Percentiles rank a stretch among this genome's conserved stretches.
These are phyloP conservation scores for Agrochola macilenta DNA, from an alignment of 2,888 invertebrate genomes.

Conservation along the genomic window DNA sequence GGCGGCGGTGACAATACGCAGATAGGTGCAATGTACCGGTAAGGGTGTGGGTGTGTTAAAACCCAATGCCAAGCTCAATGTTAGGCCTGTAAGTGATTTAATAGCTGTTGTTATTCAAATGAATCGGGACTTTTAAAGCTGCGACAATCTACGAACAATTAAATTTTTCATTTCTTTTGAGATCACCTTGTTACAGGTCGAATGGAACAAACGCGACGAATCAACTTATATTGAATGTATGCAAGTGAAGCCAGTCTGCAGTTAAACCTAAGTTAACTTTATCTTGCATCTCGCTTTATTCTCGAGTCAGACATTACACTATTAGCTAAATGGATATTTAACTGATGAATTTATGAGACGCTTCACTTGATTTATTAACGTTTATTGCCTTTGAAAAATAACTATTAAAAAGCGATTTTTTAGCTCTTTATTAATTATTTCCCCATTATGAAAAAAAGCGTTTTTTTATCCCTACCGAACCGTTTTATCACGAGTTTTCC, in stretches of 20 bases:
- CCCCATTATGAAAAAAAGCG: background rate
- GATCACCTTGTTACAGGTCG: slow-evolving; percentile 19
- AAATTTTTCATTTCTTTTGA: slow-evolving; percentile 1
- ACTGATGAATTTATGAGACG: slow-evolving; percentile 30
- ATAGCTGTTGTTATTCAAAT: background rate
- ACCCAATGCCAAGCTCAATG: too few relatives aligned
- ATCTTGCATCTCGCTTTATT: slow-evolving; percentile 36
- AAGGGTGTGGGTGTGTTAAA: too few relatives aligned
- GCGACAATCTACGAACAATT: background rate
- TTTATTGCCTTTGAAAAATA: slow-evolving; percentile 7
- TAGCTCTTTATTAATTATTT: background rate
- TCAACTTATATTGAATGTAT: slow-evolving; percentile 47
- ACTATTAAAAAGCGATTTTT: background rate
- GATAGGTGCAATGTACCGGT: too few relatives aligned
- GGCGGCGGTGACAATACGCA: too few relatives aligned
- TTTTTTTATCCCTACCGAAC: background rate
- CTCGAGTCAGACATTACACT: slow-evolving; percentile 21
- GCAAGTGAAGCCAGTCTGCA: slow-evolving; percentile 35
- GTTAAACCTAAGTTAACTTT: slow-evolving; percentile 32
- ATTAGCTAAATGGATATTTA: slow-evolving; percentile 41
- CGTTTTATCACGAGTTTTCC: background rate
- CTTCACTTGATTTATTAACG: slow-evolving; percentile 28
- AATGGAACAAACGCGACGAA: background rate
- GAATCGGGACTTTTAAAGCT: background rate
- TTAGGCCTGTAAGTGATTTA: background rate